Evolutionary conservation across 2,888 invertebrate genomes (phyloP), one percentile per base, ranked within the genome.

Genomic region (Drosophila acutilabella): DNA sequence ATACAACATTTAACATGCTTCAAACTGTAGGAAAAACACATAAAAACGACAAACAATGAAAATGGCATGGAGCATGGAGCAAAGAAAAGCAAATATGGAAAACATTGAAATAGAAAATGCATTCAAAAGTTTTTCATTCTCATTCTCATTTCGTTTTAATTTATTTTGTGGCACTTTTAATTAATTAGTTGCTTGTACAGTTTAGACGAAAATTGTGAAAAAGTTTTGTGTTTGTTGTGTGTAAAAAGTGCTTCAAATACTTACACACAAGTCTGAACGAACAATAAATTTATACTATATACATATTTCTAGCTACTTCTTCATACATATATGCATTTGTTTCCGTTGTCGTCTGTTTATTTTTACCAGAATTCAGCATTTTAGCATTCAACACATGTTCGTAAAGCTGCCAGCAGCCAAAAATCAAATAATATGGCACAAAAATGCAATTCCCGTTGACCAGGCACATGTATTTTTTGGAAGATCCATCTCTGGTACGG

Each of bases 151-250:
- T 58, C 18, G 44, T 59, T 76, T 74, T 53, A 68, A 79, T 84
- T 80, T 67, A 67, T 71, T 78, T 42, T 78, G 64, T 65, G 71
- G 52, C 80, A 84, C 54, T 72, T 84, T 84, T 71, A 85, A 83
- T 83, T 82, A 79, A 82, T 85, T 82, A 85, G 82, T 79, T 82
- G 69, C 75, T 66, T 79, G 78, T 81, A 38, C 74, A 64, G 64
- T 67, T 56, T 44, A 59, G 26, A 40, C 20, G 8, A 50, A 41
- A 40, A 36, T 7, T 71, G 20, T 20, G 4, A 0, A 20, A 20
- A 23, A 6, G 6, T 20, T 42, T n/a, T n/a, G n/a, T n/a, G n/a
- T n/a, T n/a, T n/a, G n/a, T n/a, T n/a, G n/a, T n/a, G 51, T 45
- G 53, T 58, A 57, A 58, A 54, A 53, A 56, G 44, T 56, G 33